These are phyloP conservation scores for Periplaneta americana DNA, from an alignment of 1,140 invertebrate species.

Conservation along the genomic window DNA sequence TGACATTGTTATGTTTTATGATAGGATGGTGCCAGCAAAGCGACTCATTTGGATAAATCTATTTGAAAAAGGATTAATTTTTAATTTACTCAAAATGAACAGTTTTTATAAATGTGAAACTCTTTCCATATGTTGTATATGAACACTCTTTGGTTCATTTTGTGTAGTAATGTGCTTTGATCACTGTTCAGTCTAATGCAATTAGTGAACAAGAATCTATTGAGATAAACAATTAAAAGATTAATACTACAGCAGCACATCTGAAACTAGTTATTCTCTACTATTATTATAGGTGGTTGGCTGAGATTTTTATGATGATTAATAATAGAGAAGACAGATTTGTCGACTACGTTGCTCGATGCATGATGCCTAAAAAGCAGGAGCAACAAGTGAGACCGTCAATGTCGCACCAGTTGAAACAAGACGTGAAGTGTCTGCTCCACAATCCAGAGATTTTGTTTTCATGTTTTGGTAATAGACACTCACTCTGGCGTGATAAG, in stretches of 20 bases:
- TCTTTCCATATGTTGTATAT: neutral
- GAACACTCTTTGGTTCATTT: neutral
- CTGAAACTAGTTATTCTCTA: neutral
- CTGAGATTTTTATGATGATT: neutral
- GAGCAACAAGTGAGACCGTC: neutral
- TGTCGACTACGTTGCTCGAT: neutral
- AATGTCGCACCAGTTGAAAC: too few relatives aligned
- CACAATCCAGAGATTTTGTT: neutral
- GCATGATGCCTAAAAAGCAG: neutral
- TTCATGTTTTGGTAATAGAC: neutral
- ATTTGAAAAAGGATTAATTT: neutral
- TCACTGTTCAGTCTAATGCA: neutral
- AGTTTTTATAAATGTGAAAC: neutral
- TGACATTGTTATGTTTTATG: neutral
- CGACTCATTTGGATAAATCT: neutral
- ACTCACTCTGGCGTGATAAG: neutral
- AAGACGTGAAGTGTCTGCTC: neutral
- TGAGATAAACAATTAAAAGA: neutral
- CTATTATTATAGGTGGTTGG: neutral
- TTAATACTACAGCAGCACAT: neutral
- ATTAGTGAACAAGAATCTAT: neutral
- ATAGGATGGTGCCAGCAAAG: neutral
- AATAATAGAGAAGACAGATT: neutral
- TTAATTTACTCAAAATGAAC: neutral
- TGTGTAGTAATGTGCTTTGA: neutral